Evolutionary conservation across 2,888 invertebrate genomes (phyloP).

Genomic region (Trichogramma dendrolimi): DNA sequence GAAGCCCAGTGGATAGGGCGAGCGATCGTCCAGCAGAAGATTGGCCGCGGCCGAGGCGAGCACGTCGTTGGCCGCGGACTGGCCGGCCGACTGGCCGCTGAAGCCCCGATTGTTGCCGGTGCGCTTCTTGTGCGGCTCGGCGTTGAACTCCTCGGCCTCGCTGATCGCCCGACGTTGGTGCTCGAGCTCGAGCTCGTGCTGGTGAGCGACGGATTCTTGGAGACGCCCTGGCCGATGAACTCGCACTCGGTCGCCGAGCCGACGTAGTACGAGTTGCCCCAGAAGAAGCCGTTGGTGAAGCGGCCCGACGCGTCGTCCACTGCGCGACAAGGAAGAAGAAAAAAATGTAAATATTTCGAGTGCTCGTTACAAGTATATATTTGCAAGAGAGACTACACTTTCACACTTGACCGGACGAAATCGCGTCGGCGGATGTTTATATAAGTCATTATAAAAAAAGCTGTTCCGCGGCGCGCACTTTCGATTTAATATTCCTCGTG

Average conservation of each 20-base stretch:
- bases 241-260: conserved; percentile 50
- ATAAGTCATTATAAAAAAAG: too few species aligned
- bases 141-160: conserved; percentile 36
- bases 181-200: neutral
- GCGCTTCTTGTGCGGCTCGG: conserved; percentile 38
- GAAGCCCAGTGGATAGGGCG: conserved; percentile 48
- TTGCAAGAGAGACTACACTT: too few species aligned
- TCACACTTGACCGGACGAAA: too few species aligned
- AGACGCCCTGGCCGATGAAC: conserved; percentile 40
- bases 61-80: neutral
- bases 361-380: neutral
- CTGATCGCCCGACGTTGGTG: conserved; percentile 19
- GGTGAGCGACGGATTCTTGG: neutral
- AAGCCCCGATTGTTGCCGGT: conserved; percentile 30
- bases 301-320: conserved; percentile 51
- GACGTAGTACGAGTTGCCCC: conserved; percentile 50
- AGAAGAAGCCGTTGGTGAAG: conserved; percentile 49
- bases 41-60: conserved; percentile 12
- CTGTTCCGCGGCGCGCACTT: too few species aligned
- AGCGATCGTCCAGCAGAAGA: conserved; percentile 33
- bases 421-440: too few species aligned
- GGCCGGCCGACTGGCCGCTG: conserved; percentile 23
- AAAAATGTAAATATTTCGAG: neutral
- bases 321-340: conserved; percentile 33
- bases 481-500: too few species aligned